phyloP scores from a whole-genome alignment of 2,797 vertebrate genomes.

The Takifugu ocellatus region DNA sequence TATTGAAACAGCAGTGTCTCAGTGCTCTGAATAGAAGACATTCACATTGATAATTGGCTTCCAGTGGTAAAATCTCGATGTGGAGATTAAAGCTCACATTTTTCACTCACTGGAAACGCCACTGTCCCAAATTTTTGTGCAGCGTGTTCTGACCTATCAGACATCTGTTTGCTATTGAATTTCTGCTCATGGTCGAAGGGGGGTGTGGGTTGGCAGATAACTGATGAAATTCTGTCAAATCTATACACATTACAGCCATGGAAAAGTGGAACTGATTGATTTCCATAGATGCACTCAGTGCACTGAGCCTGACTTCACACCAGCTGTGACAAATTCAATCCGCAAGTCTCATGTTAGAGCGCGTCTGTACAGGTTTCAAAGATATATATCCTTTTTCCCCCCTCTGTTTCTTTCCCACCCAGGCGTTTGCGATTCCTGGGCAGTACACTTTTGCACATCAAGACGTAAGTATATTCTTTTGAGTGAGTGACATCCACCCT shows the following conservation, averaged over 20 bases:
- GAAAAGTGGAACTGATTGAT: conserved; percentile 44
- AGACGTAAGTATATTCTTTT: conserved; percentile 85
- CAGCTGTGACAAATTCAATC: conserved; percentile 22
- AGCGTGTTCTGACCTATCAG: conserved; percentile 56
- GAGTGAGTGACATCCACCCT: conserved; percentile 38
- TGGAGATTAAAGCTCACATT: conserved; percentile 35
- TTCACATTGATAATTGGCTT: conserved; percentile 27
- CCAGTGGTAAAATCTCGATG: conserved; percentile 31
- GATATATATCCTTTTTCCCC: conserved; percentile 9
- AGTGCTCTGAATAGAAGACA: conserved; percentile 15
- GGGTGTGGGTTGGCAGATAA: conserved; percentile 36
- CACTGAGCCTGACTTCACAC: conserved; percentile 2
- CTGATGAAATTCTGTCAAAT: conserved; percentile 65
- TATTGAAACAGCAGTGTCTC: conserved; percentile 14
- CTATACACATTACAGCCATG: conserved; percentile 51
- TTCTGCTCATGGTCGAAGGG: conserved; percentile 48
- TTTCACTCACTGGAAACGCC: conserved; percentile 22
- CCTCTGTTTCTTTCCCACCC: conserved; percentile 16
- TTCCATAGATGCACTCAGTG: conserved; percentile 33
- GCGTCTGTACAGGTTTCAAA: conserved; percentile 5
- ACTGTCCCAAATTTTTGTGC: conserved; percentile 53
- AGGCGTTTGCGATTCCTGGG: conserved; percentile 90
- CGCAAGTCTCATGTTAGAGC: conserved; percentile 12
- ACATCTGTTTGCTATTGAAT: conserved; percentile 69
- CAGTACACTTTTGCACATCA: conserved; percentile 91